These are phyloP conservation scores for Rhinella marina DNA, from an alignment of 2,797 vertebrate species.

Conservation along the genomic window DNA sequence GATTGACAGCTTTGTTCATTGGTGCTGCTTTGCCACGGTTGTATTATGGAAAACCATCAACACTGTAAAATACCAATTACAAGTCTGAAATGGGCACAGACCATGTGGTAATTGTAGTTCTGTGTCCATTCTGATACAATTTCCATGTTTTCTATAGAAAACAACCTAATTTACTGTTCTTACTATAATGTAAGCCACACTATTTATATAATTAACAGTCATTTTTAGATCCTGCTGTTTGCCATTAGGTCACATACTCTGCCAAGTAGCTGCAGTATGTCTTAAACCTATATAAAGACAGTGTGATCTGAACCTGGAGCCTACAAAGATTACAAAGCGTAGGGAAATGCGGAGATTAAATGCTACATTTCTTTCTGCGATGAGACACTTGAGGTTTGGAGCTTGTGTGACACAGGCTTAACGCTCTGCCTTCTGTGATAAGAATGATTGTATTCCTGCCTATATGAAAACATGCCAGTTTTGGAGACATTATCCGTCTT, in stretches of 20 bases:
- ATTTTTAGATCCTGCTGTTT: neutral
- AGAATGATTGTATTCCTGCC: constrained; percentile 27
- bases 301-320: neutral
- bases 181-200: neutral
- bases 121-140: neutral
- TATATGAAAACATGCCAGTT: constrained; percentile 21
- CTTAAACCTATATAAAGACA: neutral
- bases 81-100: neutral
- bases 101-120: neutral
- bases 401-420: constrained; percentile 29
- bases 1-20: too few species aligned
- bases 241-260: neutral
- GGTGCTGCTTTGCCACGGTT: neutral
- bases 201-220: neutral
- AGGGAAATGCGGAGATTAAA: constrained; percentile 16
- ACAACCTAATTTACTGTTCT: neutral
- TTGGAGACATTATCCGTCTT: constrained; percentile 13
- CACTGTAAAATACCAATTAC: neutral
- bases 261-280: constrained; percentile 2
- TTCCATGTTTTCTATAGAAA: neutral
- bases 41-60: neutral
- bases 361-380: constrained; percentile 26
- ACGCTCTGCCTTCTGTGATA: constrained; percentile 22
- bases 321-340: constrained; percentile 1
- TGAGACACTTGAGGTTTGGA: constrained; percentile 32